Evolutionary conservation across 1,140 invertebrate genomes (phyloP).

Genomic region (Atta colombica): DNA sequence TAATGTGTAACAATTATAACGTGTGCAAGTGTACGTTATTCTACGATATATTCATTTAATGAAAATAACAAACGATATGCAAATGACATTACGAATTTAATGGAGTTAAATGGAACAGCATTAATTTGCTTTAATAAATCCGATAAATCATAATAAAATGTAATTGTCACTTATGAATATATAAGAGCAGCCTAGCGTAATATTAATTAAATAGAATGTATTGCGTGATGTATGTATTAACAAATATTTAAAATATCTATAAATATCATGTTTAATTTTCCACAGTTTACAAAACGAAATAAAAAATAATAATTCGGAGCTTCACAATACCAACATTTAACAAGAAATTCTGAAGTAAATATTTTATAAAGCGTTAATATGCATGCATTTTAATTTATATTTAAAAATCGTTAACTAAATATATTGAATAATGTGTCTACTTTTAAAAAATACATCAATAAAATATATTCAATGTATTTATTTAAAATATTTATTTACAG

Average conservation of each 20-base stretch:
- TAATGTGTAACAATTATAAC: neutral
- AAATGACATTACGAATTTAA: constrained; percentile 50
- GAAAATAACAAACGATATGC: constrained; percentile 55
- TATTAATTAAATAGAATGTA: constrained; percentile 43
- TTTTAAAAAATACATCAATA: neutral
- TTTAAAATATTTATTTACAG: too few relatives aligned
- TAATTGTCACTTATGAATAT: constrained; percentile 51
- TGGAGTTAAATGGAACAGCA: constrained; percentile 42
- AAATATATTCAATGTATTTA: neutral
- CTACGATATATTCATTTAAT: neutral
- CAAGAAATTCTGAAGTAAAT: neutral
- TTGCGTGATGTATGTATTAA: neutral
- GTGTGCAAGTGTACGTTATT: constrained; percentile 31
- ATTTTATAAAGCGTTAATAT: neutral
- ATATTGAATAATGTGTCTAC: neutral
- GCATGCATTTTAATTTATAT: neutral
- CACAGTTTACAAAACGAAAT: neutral
- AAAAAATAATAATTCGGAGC: neutral
- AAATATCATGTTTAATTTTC: neutral
- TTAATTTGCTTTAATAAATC: constrained; percentile 58
- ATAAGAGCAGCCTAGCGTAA: constrained; percentile 26
- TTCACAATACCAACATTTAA: constrained; percentile 9
- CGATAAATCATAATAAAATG: constrained; percentile 56
- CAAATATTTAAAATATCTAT: constrained; percentile 19
- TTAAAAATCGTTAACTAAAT: neutral